These are phyloP conservation scores for Cyrtorhinus lividipennis DNA, from an alignment of 1,140 invertebrate species.

Conservation along the genomic window DNA sequence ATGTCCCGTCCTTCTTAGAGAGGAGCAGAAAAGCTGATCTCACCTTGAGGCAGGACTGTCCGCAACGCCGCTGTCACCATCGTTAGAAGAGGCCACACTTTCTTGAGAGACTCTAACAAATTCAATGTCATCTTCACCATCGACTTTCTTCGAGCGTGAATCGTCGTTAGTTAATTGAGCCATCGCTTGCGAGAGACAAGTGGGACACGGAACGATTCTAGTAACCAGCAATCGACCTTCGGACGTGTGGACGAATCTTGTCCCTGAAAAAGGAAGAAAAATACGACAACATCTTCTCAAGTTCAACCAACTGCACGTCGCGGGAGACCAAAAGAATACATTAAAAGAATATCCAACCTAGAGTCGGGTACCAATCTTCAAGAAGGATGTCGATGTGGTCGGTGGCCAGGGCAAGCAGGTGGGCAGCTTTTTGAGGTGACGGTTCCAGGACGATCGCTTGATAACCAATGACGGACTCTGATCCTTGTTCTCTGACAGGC, in stretches of 20 bases:
- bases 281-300: neutral
- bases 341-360: no score
- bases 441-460: conserved; percentile 57
- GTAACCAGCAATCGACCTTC: conserved; percentile 92
- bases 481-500: conserved; percentile 36
- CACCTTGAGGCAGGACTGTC: conserved; percentile 40
- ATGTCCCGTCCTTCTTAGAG: no score
- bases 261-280: no score
- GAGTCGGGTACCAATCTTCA: conserved; percentile 96
- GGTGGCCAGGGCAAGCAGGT: conserved; percentile 77
- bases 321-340: no score
- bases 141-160: neutral
- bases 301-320: no score
- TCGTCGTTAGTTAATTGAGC: neutral
- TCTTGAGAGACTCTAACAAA: conserved; percentile 46
- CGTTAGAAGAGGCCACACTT: conserved; percentile 55
- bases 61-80: conserved; percentile 61
- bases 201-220: conserved; percentile 81
- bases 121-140: conserved; percentile 13
- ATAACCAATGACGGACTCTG: conserved; percentile 40
- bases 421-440: conserved; percentile 60
- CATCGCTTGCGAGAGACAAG: conserved; percentile 42
- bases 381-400: conserved; percentile 93
- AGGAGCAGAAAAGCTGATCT: no score
- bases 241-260: conserved; percentile 92